Conservation (phyloP, 2,888 invertebrate species). For the Pristionchus fissidentatus region DNA sequence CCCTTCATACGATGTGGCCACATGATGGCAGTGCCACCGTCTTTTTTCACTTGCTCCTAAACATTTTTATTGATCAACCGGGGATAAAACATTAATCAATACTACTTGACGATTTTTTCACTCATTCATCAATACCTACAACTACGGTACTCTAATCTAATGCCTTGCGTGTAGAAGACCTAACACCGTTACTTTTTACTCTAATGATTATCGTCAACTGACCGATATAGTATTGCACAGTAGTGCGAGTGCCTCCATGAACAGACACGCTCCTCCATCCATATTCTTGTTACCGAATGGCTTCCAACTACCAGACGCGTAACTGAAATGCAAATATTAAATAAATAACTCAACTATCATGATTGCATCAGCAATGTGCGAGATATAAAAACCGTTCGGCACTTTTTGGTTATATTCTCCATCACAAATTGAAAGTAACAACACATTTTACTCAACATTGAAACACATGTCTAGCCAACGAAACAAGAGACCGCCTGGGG, state of each 20-base stretch:
- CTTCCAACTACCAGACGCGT: slow-evolving; percentile 67
- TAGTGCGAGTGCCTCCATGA: slow-evolving; percentile 41
- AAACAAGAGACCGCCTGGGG: too few species aligned
- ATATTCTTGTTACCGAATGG: slow-evolving; percentile 65
- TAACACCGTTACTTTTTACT: too few species aligned
- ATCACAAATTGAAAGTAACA: too few species aligned
- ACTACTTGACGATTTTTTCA: not conserved
- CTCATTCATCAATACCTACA: not conserved
- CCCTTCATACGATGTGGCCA: slow-evolving; percentile 67
- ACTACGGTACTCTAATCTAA: too few species aligned
- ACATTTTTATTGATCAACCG: too few species aligned
- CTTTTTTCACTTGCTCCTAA: slow-evolving; percentile 47
- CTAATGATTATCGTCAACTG: not conserved
- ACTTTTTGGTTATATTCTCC: too few species aligned
- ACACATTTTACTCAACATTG: too few species aligned
- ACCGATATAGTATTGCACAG: slow-evolving; percentile 28
- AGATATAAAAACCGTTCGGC: too few species aligned
- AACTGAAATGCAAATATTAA: slow-evolving; percentile 24
- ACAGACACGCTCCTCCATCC: slow-evolving; percentile 51
- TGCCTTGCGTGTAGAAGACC: too few species aligned
- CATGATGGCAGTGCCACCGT: not conserved
- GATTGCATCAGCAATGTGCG: too few species aligned
- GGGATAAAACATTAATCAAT: not conserved
- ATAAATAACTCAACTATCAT: too few species aligned
- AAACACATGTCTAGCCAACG: too few species aligned